Evolutionary conservation across 1,140 invertebrate genomes (phyloP).

Genomic region (Neodiprion fabricii): DNA sequence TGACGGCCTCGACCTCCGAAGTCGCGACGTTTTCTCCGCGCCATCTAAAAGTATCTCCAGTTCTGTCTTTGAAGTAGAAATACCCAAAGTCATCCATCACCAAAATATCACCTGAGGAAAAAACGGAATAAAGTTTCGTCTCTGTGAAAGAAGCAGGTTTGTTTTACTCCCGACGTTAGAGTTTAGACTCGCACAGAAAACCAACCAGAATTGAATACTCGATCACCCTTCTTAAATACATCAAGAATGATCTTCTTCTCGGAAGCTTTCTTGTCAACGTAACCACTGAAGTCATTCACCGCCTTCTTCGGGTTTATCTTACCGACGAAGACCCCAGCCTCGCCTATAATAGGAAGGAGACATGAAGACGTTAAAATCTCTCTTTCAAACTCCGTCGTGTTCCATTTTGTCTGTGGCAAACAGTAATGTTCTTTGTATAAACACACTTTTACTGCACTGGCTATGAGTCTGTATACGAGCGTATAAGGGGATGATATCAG

Average conservation of each 20-base stretch:
- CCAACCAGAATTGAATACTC: conserved; percentile 84
- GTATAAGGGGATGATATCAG: too few relatives aligned
- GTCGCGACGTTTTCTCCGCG: conserved; percentile 97
- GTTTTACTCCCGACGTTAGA: background rate
- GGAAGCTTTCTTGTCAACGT: conserved; percentile 87
- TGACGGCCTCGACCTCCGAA: conserved; percentile 92
- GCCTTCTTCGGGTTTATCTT: conserved; percentile 80
- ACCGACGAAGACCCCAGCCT: conserved; percentile 76
- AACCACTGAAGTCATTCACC: conserved; percentile 78
- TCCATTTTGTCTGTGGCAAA: background rate
- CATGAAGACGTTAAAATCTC: too few relatives aligned
- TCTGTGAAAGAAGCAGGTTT: background rate
- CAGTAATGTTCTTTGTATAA: too few relatives aligned
- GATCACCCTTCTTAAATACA: conserved; percentile 88
- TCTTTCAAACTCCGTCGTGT: background rate
- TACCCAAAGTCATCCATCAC: conserved; percentile 91
- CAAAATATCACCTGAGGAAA: conserved; percentile 82
- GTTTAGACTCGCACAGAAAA: conserved; percentile 19
- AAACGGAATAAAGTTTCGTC: conserved; percentile 11
- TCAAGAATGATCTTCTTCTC: conserved; percentile 89
- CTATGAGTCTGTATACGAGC: too few relatives aligned
- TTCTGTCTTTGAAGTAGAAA: conserved; percentile 94
- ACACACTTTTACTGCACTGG: too few relatives aligned
- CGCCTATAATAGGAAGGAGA: conserved; percentile 57
- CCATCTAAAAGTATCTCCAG: conserved; percentile 95